Evolutionary conservation across 1,140 invertebrate species (phyloP), one percentile per base, ranked within the genome.

Genomic region (Olivierus martensii): DNA sequence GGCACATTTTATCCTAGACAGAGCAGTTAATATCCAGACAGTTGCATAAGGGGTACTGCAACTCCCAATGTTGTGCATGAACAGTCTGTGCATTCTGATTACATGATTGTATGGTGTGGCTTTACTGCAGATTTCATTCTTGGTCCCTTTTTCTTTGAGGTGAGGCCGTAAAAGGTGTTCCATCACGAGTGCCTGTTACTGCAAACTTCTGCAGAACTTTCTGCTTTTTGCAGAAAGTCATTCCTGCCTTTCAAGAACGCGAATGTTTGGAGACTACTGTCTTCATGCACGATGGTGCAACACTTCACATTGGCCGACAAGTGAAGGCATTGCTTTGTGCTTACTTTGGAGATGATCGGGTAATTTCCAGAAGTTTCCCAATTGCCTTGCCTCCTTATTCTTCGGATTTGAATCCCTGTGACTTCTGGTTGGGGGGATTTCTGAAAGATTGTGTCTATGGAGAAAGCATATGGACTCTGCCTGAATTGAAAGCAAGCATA

Each of bases 241-340:
- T 47, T 47, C 52, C 22, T 28, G 37, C 37, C 14, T 53, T 53
- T 28, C 21, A 43, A 36, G 11, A 51, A 51, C 28, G 17, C 1
- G 18, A 39, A 37, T 46, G 38, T 42, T 48, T 53, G 15, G n/a
- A 53, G 28, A 48, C 12, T 19, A 48, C 39, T 44, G 46, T 48
- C 46, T 53, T 48, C 38, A 48, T 36, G 39, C 38, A 47, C 46
- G 45, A 53, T 53, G 15, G 19, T 18, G 45, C 51, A 47, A 45
- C 42, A 19, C 41, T 22, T 3, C 42, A 52, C 34, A 45, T n/a
- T 44, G 9, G 3, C 9, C 7, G 2, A n/a, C 45, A 35, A 21
- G 12, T 42, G 2, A 42, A 53, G 28, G 34, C n/a, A 47, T n/a
- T 39, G 19, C 46, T 48, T 37, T 14, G 10, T 42, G 37, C 18